Base-by-base conservation (phyloP, 2,797 vertebrate species). In the Dipus sagitta region DNA sequence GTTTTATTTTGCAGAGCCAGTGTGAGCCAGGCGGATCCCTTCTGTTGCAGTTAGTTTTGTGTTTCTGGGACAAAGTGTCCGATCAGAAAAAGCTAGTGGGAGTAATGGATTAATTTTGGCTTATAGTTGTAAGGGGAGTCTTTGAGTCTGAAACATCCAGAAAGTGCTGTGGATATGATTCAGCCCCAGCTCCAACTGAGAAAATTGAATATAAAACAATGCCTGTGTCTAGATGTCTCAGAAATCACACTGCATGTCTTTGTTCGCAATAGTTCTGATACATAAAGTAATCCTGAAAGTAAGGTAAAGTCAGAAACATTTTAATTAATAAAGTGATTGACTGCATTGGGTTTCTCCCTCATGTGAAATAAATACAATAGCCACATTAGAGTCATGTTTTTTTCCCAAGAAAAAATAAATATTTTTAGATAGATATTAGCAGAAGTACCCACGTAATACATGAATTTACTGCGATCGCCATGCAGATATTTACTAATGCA, bases 401-500 rank as follows among this genome's bases (percentile, higher is more conserved):
- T 91, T 82, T 97, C 65, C 77, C 71, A 82, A 77, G 81, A 23
- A 90, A 76, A 85, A 90, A 92, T 5, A 64, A 85, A 67, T 93
- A 65, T 86, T 95, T 94, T 91, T 76, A 90, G 79, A 23, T 65
- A 90, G 62, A 11, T 42, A 24, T 28, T 34, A 88, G 77, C 30
- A 77, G 87, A 58, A 60, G 83, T 93, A 62, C 67, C 26, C 68
- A 32, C 65, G 71, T 95, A 95, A 94, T 92, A 90, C 95, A 86
- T 84, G 71, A 78, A 92, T 88, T 80, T 78, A 90, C 70, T 92
- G 58, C 38, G 32, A 23, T 42, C 11, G 42, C 67, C 93, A 88
- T 84, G n/a, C 76, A 93, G 68, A 92, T 90, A 88, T 88, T 86
- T 93, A 92, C 93, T 86, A 91, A 92, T 77, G 28, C 90, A 42